These are phyloP conservation scores for Amazona finschi DNA, from an alignment of 2,797 vertebrate species.

Conservation along the genomic window DNA sequence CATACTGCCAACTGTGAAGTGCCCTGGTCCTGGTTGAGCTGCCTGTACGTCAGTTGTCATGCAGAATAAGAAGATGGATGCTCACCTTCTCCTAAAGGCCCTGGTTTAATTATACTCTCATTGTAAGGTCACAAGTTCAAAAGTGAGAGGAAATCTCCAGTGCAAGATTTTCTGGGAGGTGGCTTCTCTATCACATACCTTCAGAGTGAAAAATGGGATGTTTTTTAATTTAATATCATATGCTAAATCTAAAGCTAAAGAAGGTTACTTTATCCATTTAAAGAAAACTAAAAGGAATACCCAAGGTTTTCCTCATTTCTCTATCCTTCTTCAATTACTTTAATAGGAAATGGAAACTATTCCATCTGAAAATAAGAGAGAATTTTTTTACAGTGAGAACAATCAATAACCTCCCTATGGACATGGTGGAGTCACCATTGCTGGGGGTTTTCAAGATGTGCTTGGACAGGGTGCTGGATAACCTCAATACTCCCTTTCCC, in stretches of 20 bases:
- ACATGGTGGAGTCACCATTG: accelerated
- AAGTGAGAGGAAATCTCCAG: background rate
- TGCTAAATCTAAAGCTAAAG: background rate
- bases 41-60: background rate
- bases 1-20: background rate
- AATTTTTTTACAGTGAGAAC: background rate
- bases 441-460: background rate
- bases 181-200: background rate
- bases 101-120: background rate
- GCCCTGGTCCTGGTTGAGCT: background rate
- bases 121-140: background rate
- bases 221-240: background rate
- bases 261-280: background rate
- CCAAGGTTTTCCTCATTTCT: background rate
- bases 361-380: background rate
- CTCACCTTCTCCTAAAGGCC: background rate
- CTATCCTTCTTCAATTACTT: background rate
- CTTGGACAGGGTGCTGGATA: background rate
- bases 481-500: background rate
- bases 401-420: background rate
- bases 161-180: background rate
- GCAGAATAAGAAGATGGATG: background rate
- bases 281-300: background rate
- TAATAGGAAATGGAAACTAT: background rate
- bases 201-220: background rate